Percentiles rank a stretch among this genome's conserved stretches.
phyloP scores from a whole-genome alignment of 2,797 vertebrate genomes.

The Dryobates pubescens region DNA sequence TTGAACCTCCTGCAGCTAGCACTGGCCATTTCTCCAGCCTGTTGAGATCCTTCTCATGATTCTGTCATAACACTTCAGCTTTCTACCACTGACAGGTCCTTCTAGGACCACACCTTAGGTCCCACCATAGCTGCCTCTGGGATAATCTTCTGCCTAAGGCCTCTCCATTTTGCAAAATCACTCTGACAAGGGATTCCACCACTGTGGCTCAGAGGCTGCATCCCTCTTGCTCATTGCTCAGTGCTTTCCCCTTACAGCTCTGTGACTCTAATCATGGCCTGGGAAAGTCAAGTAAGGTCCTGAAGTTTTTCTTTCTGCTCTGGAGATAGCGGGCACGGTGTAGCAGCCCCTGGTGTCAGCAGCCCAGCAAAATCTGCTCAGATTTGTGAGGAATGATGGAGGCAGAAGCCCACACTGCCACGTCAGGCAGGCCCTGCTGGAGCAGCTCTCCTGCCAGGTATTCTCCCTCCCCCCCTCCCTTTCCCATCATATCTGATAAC shows the following conservation, averaged over 20 bases:
- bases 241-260: neutral
- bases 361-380: neutral
- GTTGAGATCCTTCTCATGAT: too few relatives aligned
- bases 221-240: neutral
- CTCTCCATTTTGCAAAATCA: neutral
- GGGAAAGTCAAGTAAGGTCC: neutral
- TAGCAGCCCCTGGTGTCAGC: neutral
- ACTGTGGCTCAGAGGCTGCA: neutral
- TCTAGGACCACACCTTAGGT: neutral
- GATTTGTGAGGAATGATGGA: neutral
- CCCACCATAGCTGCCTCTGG: rapidly evolving
- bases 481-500: constrained; percentile 11
- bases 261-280: neutral
- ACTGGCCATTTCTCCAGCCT: too few relatives aligned
- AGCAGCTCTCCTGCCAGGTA: neutral
- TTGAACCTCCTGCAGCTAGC: too few relatives aligned
- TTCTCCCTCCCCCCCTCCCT: neutral
- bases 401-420: neutral
- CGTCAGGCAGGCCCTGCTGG: neutral
- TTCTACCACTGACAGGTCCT: neutral
- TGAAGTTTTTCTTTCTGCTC: neutral
- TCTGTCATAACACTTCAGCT: neutral
- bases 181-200: neutral
- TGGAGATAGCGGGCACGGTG: neutral
- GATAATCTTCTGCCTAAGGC: neutral